Evolutionary conservation across 2,797 vertebrate species (phyloP), one percentile per base, ranked within the genome.

Genomic region (Phrynocephalus vlangalii): DNA sequence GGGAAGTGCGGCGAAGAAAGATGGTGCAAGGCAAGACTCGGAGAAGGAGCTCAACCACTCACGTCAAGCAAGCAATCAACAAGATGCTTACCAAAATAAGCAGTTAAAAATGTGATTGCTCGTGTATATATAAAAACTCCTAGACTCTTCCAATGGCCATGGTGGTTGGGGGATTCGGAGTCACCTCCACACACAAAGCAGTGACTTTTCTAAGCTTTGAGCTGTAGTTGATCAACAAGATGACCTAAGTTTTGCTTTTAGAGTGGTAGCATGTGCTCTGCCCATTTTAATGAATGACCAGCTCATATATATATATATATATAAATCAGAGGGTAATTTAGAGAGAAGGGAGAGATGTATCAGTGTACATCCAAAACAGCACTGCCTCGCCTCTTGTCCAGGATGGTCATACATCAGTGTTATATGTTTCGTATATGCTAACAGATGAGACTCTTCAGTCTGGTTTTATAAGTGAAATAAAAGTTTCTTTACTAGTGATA

Each of bases 71-170:
- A 95, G 99, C 99, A 92, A 99, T 99, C 94, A 99, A 99, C 95
- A 99, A 99, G 97, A 99, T 99, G 99, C 97, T 99, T 60, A 99
- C 99, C 93, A 99, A 99, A 96, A 99, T 99, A 95, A 99, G 99
- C 97, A 99, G 98, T 95, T 99, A 98, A 95, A 81, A 73, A 79
- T 60, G 20, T 63, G 60, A 63, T 63, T 63, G 60, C 60, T 63
- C 18, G 2, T 33, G 6, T 5, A 2, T 22, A 38, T 20, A 6
- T 24, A 22, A 48, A 38, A 76, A 48, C 33, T 48, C 20, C 20
- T 16, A 11, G 8, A 75, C 33, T 75, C 33, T 33, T 8, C 38
- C 72, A 75, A 18, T 75, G 33, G 30, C 72, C 72, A 75, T 75
- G 33, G 20, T 75, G 18, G 33, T 6, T 75, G 7, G 28, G 72